A percentile compares a stretch with the other conserved stretches of the same genome.
Conservation (phyloP, 2,888 invertebrate genomes). For the Lasius platythorax region DNA sequence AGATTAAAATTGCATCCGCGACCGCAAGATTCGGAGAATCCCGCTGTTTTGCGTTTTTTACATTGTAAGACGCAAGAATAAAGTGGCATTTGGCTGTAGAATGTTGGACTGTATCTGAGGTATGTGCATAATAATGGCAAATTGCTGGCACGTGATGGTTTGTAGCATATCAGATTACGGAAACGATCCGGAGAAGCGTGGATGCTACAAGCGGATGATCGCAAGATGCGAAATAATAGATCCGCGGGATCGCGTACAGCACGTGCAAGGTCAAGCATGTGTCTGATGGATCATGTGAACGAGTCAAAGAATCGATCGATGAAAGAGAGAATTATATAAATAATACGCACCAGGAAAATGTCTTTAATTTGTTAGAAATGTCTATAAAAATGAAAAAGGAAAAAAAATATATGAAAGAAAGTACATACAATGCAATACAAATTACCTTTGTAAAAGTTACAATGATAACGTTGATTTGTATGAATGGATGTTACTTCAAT, state of each 20-base stretch:
- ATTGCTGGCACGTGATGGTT: constrained; percentile 58
- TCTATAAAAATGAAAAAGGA: background rate
- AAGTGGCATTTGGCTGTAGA: background rate
- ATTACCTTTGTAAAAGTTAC: background rate
- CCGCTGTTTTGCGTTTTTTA: constrained; percentile 12
- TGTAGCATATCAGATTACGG: constrained; percentile 66
- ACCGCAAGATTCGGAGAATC: background rate
- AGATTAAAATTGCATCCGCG: constrained; percentile 20
- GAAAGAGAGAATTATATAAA: background rate
- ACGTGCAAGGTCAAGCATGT: constrained; percentile 42
- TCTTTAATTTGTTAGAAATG: background rate
- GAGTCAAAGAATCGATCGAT: background rate
- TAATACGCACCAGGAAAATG: background rate
- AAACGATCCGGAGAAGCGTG: constrained; percentile 58
- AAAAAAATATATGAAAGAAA: background rate
- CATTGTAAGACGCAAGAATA: constrained; percentile 1
- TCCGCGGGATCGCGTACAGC: constrained; percentile 16
- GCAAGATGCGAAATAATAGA: constrained; percentile 46
- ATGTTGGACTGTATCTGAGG: constrained; percentile 6
- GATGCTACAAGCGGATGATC: constrained; percentile 55
- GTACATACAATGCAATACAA: background rate
- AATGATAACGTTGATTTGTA: background rate
- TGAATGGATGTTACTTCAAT: background rate
- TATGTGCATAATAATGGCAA: constrained; percentile 57
- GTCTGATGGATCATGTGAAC: constrained; percentile 23